Base-by-base conservation (phyloP, 1,140 invertebrate species). In the Diachasmimorpha longicaudata region DNA sequence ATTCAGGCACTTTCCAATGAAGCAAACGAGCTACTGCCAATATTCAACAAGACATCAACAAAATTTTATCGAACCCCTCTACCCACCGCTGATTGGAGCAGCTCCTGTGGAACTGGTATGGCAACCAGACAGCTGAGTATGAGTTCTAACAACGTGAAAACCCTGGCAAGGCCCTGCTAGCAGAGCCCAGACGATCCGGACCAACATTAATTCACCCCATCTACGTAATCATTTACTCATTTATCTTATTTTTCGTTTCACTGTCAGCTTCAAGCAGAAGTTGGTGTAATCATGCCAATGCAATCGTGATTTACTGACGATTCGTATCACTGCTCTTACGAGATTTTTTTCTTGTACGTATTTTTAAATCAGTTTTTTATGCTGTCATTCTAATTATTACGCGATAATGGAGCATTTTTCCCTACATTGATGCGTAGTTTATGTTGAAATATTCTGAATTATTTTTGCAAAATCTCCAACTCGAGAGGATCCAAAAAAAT, bases 11-110 rank as follows among this genome's bases (percentile, higher is more conserved):
- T 98, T 70, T 95, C 96, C 1, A 95, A 96, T 88, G 97, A 99
- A 89, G 97, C 98, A 0, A 98, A 97, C 90, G 98, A 99, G 87
- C 87, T 98, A 69, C 89, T 99, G 71, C 98, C 98, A 0, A 95
- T 99, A 67, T 99, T 98, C 90, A 99, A 99, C 88, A 97, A 97
- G 84, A 97, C 97, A 11, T 96, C 96, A 31, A 94, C 93, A 13
- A 95, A 94, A 83, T 96, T 97, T 86, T 99, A 99, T 88, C 91
- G 92, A 39, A 92, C 94, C 0, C 90, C 93, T 5, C 91, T 95
- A 39, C 94, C 94, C 48, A 93, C 94, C 0, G 94, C 94, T 58
- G 97, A 99, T 85, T 99, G 97, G 97, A 94, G 93, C 70, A 91
- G 90, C 72, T 90, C 91, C 25, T 87, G 87, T 25, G 85, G 85